These are phyloP conservation scores for Herpetotheres cachinnans DNA, from an alignment of 2,113 vertebrate species.

Conservation along the genomic window DNA sequence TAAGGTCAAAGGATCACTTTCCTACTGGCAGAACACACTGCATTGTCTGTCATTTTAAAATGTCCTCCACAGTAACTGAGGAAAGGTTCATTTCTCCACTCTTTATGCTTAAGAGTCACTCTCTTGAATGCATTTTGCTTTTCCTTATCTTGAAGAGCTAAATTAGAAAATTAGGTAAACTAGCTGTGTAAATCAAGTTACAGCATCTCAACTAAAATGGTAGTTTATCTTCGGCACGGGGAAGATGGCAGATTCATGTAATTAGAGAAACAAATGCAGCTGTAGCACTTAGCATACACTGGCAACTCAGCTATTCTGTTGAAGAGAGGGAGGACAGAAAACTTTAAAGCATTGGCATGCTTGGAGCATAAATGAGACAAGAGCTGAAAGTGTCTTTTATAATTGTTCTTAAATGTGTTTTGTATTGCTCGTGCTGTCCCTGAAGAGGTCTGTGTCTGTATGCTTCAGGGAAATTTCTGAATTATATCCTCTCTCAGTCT, in stretches of 20 bases:
- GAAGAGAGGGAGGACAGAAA: conserved; percentile 24
- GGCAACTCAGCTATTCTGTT: conserved; percentile 20
- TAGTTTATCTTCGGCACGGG: neutral
- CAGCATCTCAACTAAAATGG: conserved; percentile 35
- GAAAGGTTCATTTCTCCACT: neutral
- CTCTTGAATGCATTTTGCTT: neutral
- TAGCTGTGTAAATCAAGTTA: conserved; percentile 12
- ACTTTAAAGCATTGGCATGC: conserved; percentile 40
- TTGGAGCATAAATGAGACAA: conserved; percentile 12
- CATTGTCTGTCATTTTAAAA: conserved; percentile 49
- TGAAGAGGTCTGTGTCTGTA: neutral
- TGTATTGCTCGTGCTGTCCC: conserved; percentile 6
- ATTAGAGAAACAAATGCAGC: conserved; percentile 38
- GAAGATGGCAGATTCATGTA: conserved; percentile 33
- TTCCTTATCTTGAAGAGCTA: conserved; percentile 10
- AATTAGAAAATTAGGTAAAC: conserved; percentile 55
- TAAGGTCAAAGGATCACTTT: conserved; percentile 52
- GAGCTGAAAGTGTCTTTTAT: conserved; percentile 31
- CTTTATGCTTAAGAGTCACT: neutral
- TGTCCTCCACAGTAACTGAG: neutral
- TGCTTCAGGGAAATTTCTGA: neutral
- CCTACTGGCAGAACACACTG: conserved; percentile 33
- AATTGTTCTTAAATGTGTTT: conserved; percentile 52
- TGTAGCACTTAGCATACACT: neutral
- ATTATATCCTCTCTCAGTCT: neutral